phyloP scores from a whole-genome alignment of 2,888 invertebrate species.

The Vannuccia rotundouncinata region DNA sequence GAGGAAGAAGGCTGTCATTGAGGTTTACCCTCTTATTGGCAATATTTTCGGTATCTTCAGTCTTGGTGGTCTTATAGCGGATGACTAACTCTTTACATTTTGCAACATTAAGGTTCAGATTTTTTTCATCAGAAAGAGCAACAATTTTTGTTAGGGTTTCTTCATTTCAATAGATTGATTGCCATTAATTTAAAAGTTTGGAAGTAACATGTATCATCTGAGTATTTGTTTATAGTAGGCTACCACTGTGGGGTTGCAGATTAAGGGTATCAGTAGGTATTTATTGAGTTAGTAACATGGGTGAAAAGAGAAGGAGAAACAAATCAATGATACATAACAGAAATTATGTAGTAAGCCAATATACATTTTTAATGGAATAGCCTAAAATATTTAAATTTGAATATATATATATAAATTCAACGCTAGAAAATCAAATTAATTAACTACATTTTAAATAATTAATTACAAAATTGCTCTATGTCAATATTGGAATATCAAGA shows the following conservation, averaged over 20 bases:
- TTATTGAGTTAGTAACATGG: neutral
- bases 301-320: neutral
- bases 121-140: neutral
- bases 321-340: too few relatives aligned
- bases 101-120: neutral
- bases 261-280: neutral
- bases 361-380: too few relatives aligned
- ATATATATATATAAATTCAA: too few relatives aligned
- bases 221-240: neutral
- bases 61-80: neutral
- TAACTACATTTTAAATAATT: too few relatives aligned
- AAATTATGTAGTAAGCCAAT: too few relatives aligned
- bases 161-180: neutral
- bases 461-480: too few relatives aligned
- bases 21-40: neutral
- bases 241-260: neutral
- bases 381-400: too few relatives aligned
- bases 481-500: too few relatives aligned
- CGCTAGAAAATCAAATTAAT: too few relatives aligned
- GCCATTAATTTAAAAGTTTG: neutral
- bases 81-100: neutral
- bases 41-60: neutral
- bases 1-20: neutral
- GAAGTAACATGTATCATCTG: neutral
- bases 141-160: neutral